Percentiles rank a stretch among this genome's conserved stretches.
These are phyloP conservation scores for Centrocercus urophasianus DNA, from an alignment of 2,113 vertebrate genomes.

Conservation along the genomic window DNA sequence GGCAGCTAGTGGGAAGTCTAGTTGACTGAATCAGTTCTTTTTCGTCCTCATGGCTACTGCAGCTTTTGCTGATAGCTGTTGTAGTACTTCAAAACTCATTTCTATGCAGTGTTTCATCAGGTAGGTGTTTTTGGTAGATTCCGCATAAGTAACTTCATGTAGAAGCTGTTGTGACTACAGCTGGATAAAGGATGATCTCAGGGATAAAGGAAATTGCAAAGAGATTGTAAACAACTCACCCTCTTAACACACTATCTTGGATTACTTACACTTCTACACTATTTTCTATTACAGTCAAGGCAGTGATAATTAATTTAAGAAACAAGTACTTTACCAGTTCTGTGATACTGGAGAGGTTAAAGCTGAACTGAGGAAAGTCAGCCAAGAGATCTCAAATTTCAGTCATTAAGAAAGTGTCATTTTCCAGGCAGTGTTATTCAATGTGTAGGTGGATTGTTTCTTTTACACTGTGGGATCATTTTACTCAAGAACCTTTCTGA, in stretches of 20 bases:
- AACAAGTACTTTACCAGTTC: neutral
- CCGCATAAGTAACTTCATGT: rapidly evolving
- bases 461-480: neutral
- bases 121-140: neutral
- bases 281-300: neutral
- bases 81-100: neutral
- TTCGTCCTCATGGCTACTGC: neutral
- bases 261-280: rapidly evolving
- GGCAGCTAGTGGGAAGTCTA: neutral
- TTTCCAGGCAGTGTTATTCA: neutral
- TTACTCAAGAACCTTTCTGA: neutral
- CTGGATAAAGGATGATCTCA: neutral
- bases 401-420: neutral
- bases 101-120: neutral
- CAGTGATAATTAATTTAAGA: neutral
- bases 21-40: neutral
- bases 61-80: neutral
- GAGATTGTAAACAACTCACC: neutral
- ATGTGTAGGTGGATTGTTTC: neutral
- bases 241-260: neutral
- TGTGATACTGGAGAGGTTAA: neutral
- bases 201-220: neutral
- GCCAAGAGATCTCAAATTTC: neutral
- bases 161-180: neutral
- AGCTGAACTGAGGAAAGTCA: neutral